Evolutionary conservation across 2,888 invertebrate species (phyloP), one percentile per base, ranked within the genome.

Genomic region (Gymnosoma rotundatum): DNA sequence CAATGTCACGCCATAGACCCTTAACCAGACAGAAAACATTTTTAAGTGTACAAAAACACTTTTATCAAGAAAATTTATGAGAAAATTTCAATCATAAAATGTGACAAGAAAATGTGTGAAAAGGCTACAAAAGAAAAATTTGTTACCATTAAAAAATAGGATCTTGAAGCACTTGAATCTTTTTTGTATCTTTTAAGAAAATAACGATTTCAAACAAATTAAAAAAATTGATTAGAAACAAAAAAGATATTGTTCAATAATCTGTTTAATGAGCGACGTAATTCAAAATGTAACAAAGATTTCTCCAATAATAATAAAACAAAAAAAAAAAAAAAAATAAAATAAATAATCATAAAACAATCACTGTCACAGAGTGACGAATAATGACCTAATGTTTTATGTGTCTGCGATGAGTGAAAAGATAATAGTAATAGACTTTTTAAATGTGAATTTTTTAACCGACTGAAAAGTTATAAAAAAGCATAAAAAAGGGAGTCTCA

Each of bases 361-460:
- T 83, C 70, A 72, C 74, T 79, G 79, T 79, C 75, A 79, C 61
- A 74, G n/a, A n/a, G 66, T 78, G 78, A 58, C 66, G 72, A 63
- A 69, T 69, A 64, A 60, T 64, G 58, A 56, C 63, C 16, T 21
- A 56, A 42, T 73, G 69, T 42, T 75, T 69, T 50, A 58, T 64
- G 12, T 64, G 14, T 50, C 32, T 73, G 45, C 56, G 16, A 78
- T n/a, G 18, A n/a, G 36, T 48, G 7, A 52, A 67, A 80, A 63
- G 48, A 81, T 38, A 81, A 79, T 63, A 56, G 61, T 16, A 20
- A 32, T 36, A 4, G 66, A 25, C 36, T 50, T 42, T 64, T 74
- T 38, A 16, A 10, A 8, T 52, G 25, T 16, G 8, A 21, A 20
- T 20, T 64, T 42, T 78, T 20, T 9, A 70, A n/a, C 42, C 20